Percentiles rank a stretch among this genome's conserved stretches.
Conservation (phyloP, 2,888 invertebrate species). For the Drosophila infuscata region DNA sequence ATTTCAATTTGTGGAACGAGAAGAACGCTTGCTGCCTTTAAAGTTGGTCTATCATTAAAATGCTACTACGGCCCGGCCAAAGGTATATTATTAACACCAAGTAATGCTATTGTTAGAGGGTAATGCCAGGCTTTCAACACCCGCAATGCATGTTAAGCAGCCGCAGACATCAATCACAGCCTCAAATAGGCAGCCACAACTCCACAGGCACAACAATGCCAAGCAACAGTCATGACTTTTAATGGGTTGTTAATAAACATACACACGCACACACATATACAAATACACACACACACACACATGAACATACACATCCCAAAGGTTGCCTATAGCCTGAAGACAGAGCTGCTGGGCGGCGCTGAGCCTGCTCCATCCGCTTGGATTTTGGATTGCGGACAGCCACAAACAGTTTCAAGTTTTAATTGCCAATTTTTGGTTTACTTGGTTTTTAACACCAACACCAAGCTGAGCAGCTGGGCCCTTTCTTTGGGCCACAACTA, state of each 20-base stretch:
- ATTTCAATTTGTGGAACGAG: slow-evolving; percentile 49
- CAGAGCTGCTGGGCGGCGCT: not conserved
- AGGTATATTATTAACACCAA: slow-evolving; percentile 64
- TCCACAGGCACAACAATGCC: slow-evolving; percentile 62
- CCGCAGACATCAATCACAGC: slow-evolving; percentile 71
- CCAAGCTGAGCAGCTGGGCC: slow-evolving; percentile 21
- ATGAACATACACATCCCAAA: not conserved
- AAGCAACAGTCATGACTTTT: slow-evolving; percentile 80
- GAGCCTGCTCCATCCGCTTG: slow-evolving; percentile 1
- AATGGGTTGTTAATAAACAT: slow-evolving; percentile 79
- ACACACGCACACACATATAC: not conserved
- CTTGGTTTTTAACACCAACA: not conserved
- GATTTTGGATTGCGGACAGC: not conserved
- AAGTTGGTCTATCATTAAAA: slow-evolving; percentile 59
- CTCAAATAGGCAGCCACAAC: slow-evolving; percentile 63
- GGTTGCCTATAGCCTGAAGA: slow-evolving; percentile 4
- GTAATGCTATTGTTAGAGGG: slow-evolving; percentile 33
- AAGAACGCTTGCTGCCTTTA: slow-evolving; percentile 48
- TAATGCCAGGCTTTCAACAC: slow-evolving; percentile 75
- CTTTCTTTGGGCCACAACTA: slow-evolving; percentile 1
- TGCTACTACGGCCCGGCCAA: slow-evolving; percentile 2
- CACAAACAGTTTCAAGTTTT: slow-evolving; percentile 34
- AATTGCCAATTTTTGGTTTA: slow-evolving; percentile 47
- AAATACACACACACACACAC: not conserved
- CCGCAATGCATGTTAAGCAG: slow-evolving; percentile 58